Evolutionary conservation across 2,888 invertebrate species (phyloP), one percentile per base, ranked within the genome.

Genomic region (Drosophila austrosaltans): DNA sequence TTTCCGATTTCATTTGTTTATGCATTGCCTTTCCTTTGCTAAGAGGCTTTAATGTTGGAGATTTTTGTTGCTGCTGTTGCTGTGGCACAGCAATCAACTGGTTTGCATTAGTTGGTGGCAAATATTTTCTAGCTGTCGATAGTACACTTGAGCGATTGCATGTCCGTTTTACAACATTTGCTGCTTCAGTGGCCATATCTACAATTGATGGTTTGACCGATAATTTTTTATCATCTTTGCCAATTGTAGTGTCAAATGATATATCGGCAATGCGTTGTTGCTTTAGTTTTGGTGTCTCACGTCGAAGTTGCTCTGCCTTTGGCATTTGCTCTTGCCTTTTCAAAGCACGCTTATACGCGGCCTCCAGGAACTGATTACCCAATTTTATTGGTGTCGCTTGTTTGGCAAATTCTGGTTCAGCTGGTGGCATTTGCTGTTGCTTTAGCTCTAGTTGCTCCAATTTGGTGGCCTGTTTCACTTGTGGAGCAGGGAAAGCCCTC

Each of bases 251-350:
- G 20, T 8, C 20, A 8, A 7, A 1, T 44, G 20, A 22, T 48
- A 10, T 2, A 1, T 48, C 22, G 22, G 48, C 48, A 22, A 1
- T 10, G 3, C 8, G 1, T 20, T 44, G 28, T 30, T 32, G 48
- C 30, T 2, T 71, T 53, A 36, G 2, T 1, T 8, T 36, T 53
- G 66, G 69, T 7, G 8, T 2, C 3, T 36, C 8, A 8, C 56
- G 67, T 5, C 73, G 66, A 1, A 65, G 42, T 12, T 69, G 53
- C 25, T 81, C 83, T 2, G 81, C 79, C 36, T 69, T 81, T n/a
- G 58, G 20, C 2, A 63, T 53, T 25, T 81, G 81, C 63, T 83
- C 81, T 32, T 66, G 70, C 40, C 28, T 60, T 59, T 70, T 67
- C 22, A 62, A 66, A 53, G 72, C 78, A 12, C 65, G 63, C 32